Base-by-base conservation (phyloP, 2,888 invertebrate species). In the Rhingia rostrata region DNA sequence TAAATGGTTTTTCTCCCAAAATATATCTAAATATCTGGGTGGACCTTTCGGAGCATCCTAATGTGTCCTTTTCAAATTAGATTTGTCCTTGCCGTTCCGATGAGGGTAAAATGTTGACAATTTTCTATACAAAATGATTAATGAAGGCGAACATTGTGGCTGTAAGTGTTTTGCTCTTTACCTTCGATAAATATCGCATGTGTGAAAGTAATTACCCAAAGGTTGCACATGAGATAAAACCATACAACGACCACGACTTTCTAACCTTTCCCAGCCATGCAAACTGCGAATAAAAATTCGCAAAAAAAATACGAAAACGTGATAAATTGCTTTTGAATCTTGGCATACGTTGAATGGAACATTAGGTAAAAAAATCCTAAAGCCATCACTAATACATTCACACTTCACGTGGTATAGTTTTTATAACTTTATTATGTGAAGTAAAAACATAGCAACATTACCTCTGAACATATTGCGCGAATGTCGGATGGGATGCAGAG, bases 1-100 rank as follows among this genome's bases (percentile, higher is more conserved):
- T 66, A 66, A 66, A 30, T 41, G 53, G 41, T 66, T 66, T 51
- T 66, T 53, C 51, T 51, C 12, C 33, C 6, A 37, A 30, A 30
- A 66, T 41, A 33, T 33, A 66, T 14, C 14, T 66, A 43, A 54
- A 53, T 6, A 14, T 37, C 12, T 4, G 12, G 37, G n/a, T 9
- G 39, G 10, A 10, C 37, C 33, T 10, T 9, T 4, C 30, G 6
- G 30, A 49, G 30, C 49, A 32, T 49, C 32, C 49, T 30, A 10
- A 22, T 58, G 30, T 41, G 41, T 56, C 54, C 54, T 14, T 56
- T 56, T 56, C 53, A 35, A 53, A 56, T 39, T 37, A 58, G 58
- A 58, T 41, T 41, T 58, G 41, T 41, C 41, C 30, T 10, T 32
- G 41, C 10, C 30, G 41, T 41, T 32, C 41, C 41, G 58, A 58